A percentile compares a stretch with the other conserved stretches of the same genome.
Evolutionary conservation across 2,797 vertebrate genomes (phyloP).

Genomic region (Gobio occitaniae): DNA sequence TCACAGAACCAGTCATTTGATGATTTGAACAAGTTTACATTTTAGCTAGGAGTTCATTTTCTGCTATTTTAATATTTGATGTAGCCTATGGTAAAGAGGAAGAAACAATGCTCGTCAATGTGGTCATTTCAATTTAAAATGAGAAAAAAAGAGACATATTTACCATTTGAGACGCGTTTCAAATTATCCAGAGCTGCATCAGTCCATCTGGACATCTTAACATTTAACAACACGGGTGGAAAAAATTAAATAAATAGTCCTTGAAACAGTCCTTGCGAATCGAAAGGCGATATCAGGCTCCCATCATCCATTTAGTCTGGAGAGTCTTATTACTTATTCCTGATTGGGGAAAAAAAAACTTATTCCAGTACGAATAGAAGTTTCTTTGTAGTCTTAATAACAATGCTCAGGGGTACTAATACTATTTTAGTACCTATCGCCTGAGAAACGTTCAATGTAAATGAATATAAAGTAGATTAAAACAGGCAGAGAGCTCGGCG

Average conservation of each 20-base stretch:
- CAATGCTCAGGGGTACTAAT: too few relatives aligned
- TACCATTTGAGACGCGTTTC: conserved; percentile 43
- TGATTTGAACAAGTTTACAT: neutral
- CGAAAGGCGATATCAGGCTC: conserved; percentile 15
- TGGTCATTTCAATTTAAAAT: neutral
- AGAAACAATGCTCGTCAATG: neutral
- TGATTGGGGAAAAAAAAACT: neutral
- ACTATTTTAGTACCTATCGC: neutral
- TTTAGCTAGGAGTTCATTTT: neutral
- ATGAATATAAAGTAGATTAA: neutral
- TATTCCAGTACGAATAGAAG: neutral
- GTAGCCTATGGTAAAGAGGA: neutral
- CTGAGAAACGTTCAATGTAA: neutral
- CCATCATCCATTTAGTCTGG: neutral
- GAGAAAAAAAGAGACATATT: neutral
- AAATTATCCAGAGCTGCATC: conserved; percentile 9
- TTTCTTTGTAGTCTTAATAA: neutral
- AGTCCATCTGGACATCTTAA: neutral
- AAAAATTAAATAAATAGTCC: neutral
- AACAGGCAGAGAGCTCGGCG: neutral
- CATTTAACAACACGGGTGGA: neutral
- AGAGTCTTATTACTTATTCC: neutral
- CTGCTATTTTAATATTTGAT: neutral
- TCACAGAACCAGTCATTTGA: neutral
- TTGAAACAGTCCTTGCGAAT: neutral